Conservation (phyloP, 2,888 invertebrate genomes). For the Cerceris ruficornis region DNA sequence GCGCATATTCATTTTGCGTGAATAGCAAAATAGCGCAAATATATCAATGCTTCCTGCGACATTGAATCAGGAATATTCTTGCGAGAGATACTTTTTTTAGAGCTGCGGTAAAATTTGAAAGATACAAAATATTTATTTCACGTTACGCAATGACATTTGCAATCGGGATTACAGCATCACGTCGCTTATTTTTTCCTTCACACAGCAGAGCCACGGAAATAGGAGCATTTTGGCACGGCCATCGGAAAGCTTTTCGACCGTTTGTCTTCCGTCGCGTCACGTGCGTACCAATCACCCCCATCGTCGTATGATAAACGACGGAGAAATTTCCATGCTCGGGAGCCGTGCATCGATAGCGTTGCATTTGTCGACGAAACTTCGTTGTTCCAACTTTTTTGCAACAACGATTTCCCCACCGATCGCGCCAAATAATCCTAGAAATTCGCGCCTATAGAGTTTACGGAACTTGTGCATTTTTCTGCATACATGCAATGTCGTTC, state of each 20-base stretch:
- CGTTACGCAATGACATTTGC: too few relatives aligned
- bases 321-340: constrained; percentile 48
- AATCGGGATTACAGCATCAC: not conserved
- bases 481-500: too few relatives aligned
- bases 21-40: too few relatives aligned
- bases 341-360: constrained; percentile 39
- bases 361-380: constrained; percentile 47
- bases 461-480: not conserved
- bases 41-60: too few relatives aligned
- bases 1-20: too few relatives aligned
- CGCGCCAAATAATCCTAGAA: not conserved
- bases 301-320: constrained; percentile 48
- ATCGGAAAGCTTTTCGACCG: constrained; percentile 33
- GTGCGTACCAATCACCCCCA: constrained; percentile 40
- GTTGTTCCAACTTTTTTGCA: constrained; percentile 39
- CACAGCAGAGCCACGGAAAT: constrained; percentile 6
- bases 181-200: not conserved
- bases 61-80: too few relatives aligned
- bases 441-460: not conserved
- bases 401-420: constrained; percentile 1
- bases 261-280: constrained; percentile 37
- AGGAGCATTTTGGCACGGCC: constrained; percentile 14
- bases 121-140: too few relatives aligned
- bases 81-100: too few relatives aligned
- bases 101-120: too few relatives aligned